Evolutionary conservation across 2,113 vertebrate genomes (phyloP).

Genomic region (Gracilinanus agilis): DNA sequence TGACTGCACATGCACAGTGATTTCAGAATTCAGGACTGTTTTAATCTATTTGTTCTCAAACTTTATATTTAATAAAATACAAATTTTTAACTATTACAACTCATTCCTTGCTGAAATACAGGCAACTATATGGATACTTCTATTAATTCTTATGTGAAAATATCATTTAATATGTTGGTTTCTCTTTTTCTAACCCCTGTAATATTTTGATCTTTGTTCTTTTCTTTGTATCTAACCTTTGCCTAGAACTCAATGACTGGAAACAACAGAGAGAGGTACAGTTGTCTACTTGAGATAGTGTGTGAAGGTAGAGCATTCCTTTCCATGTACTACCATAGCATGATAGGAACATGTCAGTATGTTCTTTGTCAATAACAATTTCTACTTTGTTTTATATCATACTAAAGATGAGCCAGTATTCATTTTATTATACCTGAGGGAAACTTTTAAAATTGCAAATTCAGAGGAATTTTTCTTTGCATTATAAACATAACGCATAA

Average conservation of each 20-base stretch:
- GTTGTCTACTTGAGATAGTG: constrained; percentile 86
- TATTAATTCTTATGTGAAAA: background rate
- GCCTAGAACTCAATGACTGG: constrained; percentile 87
- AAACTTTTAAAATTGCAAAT: background rate
- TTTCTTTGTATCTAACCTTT: constrained; percentile 81
- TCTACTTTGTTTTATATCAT: constrained; percentile 33
- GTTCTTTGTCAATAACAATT: constrained; percentile 32
- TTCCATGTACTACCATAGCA: constrained; percentile 77
- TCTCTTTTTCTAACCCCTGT: constrained; percentile 74
- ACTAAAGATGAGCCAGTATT: constrained; percentile 80
- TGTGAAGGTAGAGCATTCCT: constrained; percentile 85
- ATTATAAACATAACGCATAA: background rate
- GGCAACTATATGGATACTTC: background rate
- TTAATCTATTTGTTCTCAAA: constrained; percentile 17
- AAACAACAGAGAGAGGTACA: constrained; percentile 86
- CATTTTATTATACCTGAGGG: constrained; percentile 68
- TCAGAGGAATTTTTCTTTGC: constrained; percentile 20
- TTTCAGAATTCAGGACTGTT: background rate
- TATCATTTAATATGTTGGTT: constrained; percentile 33
- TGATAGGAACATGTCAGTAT: constrained; percentile 74
- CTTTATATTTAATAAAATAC: background rate
- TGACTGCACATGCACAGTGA: background rate
- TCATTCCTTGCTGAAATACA: constrained; percentile 45
- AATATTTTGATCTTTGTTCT: constrained; percentile 82
- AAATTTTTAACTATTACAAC: background rate